Percentiles rank a stretch among this genome's conserved stretches.
Evolutionary conservation across 1,140 invertebrate species (phyloP).

Genomic region (Trachymyrmex septentrionalis): DNA sequence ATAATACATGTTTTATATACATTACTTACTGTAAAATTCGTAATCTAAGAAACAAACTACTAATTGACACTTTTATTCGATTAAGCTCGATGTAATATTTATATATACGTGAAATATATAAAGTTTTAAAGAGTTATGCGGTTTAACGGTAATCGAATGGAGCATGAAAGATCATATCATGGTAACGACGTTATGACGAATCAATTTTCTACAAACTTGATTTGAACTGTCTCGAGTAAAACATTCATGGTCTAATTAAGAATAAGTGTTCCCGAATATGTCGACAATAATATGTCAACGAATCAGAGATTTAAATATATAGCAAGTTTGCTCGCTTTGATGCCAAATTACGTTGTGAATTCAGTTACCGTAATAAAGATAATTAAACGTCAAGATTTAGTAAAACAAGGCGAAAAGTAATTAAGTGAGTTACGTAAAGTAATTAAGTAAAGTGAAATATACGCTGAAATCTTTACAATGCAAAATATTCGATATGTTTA

Average conservation of each 20-base stretch:
- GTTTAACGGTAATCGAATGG: slow-evolving; percentile 35
- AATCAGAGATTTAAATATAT: slow-evolving; percentile 35
- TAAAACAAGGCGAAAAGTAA: slow-evolving; percentile 39
- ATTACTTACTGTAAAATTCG: neutral
- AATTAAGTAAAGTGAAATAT: slow-evolving; percentile 30
- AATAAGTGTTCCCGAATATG: slow-evolving; percentile 44
- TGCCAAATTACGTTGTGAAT: slow-evolving; percentile 44
- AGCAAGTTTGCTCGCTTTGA: slow-evolving; percentile 26
- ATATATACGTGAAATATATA: neutral
- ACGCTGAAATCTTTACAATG: neutral
- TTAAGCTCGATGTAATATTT: slow-evolving; percentile 4
- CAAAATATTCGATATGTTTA: neutral
- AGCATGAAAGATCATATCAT: slow-evolving; percentile 44
- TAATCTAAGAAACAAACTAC: neutral
- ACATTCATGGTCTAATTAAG: slow-evolving; percentile 43
- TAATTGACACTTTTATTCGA: neutral
- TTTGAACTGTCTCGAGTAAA: slow-evolving; percentile 41
- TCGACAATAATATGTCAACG: slow-evolving; percentile 45
- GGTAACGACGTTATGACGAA: slow-evolving; percentile 37
- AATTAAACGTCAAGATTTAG: slow-evolving; percentile 42
- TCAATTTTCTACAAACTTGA: slow-evolving; percentile 42
- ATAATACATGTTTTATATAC: neutral
- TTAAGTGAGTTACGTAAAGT: slow-evolving; percentile 5
- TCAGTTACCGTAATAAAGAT: slow-evolving; percentile 34
- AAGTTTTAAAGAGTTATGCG: neutral